Base-by-base conservation (phyloP, 2,888 invertebrate species). In the Protula sp. region DNA sequence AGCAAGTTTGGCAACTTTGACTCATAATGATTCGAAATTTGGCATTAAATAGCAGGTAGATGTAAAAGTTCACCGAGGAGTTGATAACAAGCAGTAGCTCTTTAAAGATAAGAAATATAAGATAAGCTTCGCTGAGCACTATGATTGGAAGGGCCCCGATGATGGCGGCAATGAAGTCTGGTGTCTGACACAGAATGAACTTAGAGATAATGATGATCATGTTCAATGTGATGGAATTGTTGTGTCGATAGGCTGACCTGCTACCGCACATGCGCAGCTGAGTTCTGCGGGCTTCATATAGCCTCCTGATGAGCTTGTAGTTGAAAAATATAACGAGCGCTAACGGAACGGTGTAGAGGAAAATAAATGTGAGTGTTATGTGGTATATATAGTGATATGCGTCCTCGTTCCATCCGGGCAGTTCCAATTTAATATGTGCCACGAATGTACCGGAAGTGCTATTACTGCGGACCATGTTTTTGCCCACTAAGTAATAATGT, bases 61-160 rank as follows among this genome's bases (percentile, higher is more conserved):
- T 62, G 54, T 54, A 57, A 38, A 62, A 62, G 54, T 62, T 62
- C 14, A 54, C 52, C 3, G 59, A 28, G n/a, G 62, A 59, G 51
- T 62, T 62, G 22, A 62, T 30, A 19, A 62, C 57, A n/a, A 62
- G 38, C 22, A 62, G 50, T 59, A 62, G 59, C 45, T 62, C 58
- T 38, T 58, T 58, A 24, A 62, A 27, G 9, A 54, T 52, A 26
- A 28, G 28, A 45, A 56, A 59, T 26, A 59, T 29, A 14, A 30
- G 38, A 50, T 48, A 62, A 5, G 4, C 59, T 3, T 31, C 48
- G 3, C n/a, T 52, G 26, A 24, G 22, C 2, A 50, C 22, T 2
- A 51, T 30, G 19, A 24, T 27, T 3, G 54, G 47, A 2, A 56
- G 30, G 22, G 58, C 54, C 19, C 59, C 59, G 5, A 62, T n/a